Evolutionary conservation across 1,140 invertebrate species (phyloP).

Genomic region (Microvelia longipes): DNA sequence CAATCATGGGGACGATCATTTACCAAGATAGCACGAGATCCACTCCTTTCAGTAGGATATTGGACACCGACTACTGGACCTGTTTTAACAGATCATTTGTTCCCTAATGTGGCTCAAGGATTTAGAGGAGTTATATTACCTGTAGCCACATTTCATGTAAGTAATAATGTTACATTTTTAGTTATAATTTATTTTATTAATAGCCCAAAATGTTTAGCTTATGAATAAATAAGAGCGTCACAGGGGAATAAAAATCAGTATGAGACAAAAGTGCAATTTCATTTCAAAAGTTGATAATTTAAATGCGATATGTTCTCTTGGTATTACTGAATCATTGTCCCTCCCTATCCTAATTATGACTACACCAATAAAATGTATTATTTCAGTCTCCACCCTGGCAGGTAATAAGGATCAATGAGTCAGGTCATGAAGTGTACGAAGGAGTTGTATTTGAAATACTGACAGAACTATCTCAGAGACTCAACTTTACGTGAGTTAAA

Average conservation of each 20-base stretch:
- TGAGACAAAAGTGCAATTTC: too few relatives aligned
- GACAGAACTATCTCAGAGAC: slow-evolving; percentile 49
- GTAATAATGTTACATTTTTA: slow-evolving; percentile 31
- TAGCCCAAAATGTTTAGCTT: too few relatives aligned
- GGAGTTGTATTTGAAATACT: slow-evolving; percentile 69
- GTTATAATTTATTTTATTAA: too few relatives aligned
- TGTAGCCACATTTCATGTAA: slow-evolving; percentile 51
- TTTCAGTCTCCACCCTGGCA: slow-evolving; percentile 74
- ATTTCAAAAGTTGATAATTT: too few relatives aligned
- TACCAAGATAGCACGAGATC: not conserved
- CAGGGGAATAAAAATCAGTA: too few relatives aligned
- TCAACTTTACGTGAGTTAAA: slow-evolving; percentile 57
- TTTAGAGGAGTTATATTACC: slow-evolving; percentile 56
- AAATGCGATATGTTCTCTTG: too few relatives aligned
- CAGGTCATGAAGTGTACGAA: slow-evolving; percentile 27
- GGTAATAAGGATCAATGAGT: slow-evolving; percentile 39
- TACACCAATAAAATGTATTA: too few relatives aligned
- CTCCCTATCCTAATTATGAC: too few relatives aligned
- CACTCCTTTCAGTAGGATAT: slow-evolving; percentile 30
- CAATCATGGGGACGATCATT: not conserved
- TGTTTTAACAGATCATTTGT: slow-evolving; percentile 47
- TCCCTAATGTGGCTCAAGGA: slow-evolving; percentile 60
- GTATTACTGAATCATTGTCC: too few relatives aligned
- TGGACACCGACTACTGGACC: slow-evolving; percentile 57
- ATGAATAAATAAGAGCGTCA: too few relatives aligned